Evolutionary conservation across 1,140 invertebrate species (phyloP), one percentile per base, ranked within the genome.

Genomic region (Temnothorax curvispinosus): DNA sequence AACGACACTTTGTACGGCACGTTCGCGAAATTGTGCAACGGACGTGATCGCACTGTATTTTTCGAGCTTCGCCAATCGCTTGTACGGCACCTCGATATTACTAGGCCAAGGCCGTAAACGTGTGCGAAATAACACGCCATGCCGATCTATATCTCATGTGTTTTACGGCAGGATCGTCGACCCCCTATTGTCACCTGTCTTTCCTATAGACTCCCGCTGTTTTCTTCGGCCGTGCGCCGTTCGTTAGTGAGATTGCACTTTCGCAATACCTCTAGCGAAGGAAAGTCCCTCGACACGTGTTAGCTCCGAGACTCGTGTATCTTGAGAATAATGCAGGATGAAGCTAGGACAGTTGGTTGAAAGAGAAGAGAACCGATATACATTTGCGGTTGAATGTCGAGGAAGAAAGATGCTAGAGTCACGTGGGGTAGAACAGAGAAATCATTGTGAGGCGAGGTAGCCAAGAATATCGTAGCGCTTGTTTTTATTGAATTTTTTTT

Each of bases 71-170:
- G n/a, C 47, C 52, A 77, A 77, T 41, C 21, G 13, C 11, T 71
- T 35, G 47, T 52, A 69, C n/a, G 9, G 9, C 47, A 81, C 47
- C 15, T 81, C 50, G 44, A n/a, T 52, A 64, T 78, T 65, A 71
- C 35, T 81, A 71, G 77, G 77, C 77, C 77, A 81, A 81, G 77
- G 64, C 47, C 35, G 35, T 77, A 44, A 77, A 35, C n/a, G 56
- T 81, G 35, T 69, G 6, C 47, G 47, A 80, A 80, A 80, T 21
- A 15, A 54, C 64, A 18, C 15, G 11, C 3, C 15, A 44, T 21
- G n/a, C 13, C 50, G 44, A 65, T 78, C 52, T n/a, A 56, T 6
- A 75, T 75, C 18, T 50, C n/a, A 27, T 27, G 6, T 52, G 11
- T 78, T 35, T 62, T 21, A 44, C 8, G 21, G 21, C 7, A 41